phyloP scores from a whole-genome alignment of 1,140 invertebrate species.

The Andricus grossulariae region DNA sequence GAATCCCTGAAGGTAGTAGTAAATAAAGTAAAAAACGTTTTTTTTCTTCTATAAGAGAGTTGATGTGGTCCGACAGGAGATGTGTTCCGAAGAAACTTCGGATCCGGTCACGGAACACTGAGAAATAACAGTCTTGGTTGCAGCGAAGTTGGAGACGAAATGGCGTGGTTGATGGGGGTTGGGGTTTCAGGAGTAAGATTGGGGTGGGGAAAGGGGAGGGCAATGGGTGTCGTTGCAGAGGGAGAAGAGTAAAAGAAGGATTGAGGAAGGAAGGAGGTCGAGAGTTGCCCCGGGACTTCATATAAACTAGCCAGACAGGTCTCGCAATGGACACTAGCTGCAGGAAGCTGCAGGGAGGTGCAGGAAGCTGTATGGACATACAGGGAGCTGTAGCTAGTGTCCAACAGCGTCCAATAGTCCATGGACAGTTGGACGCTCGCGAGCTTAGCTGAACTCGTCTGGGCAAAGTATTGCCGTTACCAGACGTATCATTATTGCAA shows the following conservation, averaged over 20 bases:
- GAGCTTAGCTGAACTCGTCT: neutral
- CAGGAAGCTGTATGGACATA: no score
- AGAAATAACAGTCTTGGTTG: constrained; percentile 23
- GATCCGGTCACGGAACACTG: constrained; percentile 7
- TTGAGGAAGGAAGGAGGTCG: neutral
- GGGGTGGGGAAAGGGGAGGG: neutral
- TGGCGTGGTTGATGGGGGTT: neutral
- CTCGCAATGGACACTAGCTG: constrained; percentile 16
- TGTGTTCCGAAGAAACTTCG: constrained; percentile 10
- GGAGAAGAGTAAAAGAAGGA: neutral
- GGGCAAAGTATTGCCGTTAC: constrained; percentile 21
- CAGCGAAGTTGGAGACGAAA: constrained; percentile 27
- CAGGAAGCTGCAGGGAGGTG: no score
- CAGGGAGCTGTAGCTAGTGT: no score
- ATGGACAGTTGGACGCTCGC: neutral
- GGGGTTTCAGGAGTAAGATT: neutral
- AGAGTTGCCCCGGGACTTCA: constrained; percentile 14
- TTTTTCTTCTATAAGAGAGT: neutral
- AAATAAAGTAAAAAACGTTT: neutral
- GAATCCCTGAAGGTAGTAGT: neutral
- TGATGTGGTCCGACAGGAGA: constrained; percentile 22
- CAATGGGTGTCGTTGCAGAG: neutral
- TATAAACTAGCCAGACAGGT: constrained; percentile 3
- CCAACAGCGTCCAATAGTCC: no score
- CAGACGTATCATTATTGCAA: constrained; percentile 25